Evolutionary conservation across 2,113 vertebrate species (phyloP), one percentile per base, ranked within the genome.

Genomic region (Grantiella picta): DNA sequence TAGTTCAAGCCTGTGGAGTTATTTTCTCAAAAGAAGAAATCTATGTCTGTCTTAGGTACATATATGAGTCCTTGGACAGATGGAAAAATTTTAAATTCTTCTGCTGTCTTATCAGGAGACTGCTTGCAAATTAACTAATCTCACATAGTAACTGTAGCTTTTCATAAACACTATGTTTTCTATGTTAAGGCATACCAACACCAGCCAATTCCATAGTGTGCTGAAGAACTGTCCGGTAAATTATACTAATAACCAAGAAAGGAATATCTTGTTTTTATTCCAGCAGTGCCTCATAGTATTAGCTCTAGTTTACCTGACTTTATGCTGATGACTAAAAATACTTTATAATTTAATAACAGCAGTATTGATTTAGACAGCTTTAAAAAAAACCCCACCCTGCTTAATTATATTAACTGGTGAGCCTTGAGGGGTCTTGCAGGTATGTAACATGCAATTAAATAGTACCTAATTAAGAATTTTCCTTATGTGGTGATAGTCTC

Each of bases 381-480:
- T 50, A 14, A 73, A 92, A 65, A 69, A 71, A 50, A 1, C 3
- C 25, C 25, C 25, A 79, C 71, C 7, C 60, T 86, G 68, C 60
- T 64, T 90, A 83, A 90, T 95, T 94, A 81, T 65, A 60, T 81
- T 93, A 96, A 96, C 79, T 73, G 75, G 38, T 80, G 79, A 96
- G 92, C 82, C 88, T 92, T 93, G 88, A 94, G 82, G 90, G 88
- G 71, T 94, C 90, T 93, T 86, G 90, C 0, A 47, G 85, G 52
- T 75, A 64, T 89, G 60, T 92, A 88, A 90, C 20, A 10, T 93
- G 76, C 93, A 97, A 96, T 96, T 97, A 95, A 96, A 90, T 81
- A 56, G 56, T 64, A 31, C 47, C 92, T 96, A 88, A 96, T 97
- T 93, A 96, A 92, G 82, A 96, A 84, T 93, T 95, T 90, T 82